Evolutionary conservation across 2,888 invertebrate genomes (phyloP).

Genomic region (Campoplex nolae): DNA sequence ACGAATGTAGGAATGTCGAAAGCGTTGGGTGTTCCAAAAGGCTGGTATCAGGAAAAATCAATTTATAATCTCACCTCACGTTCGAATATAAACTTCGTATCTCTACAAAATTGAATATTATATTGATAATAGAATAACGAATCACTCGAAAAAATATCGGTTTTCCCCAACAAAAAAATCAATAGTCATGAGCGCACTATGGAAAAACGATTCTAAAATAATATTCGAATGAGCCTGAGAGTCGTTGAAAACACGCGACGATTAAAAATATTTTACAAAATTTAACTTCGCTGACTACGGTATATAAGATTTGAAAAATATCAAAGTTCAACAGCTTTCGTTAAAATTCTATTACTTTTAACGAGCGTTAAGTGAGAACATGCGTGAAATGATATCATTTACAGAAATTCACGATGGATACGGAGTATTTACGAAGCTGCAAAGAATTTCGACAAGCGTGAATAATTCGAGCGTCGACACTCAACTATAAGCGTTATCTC

Average conservation of each 20-base stretch:
- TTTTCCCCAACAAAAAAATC: not conserved
- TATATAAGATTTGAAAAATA: not conserved
- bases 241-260: not conserved
- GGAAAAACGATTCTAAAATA: not conserved
- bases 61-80: not conserved
- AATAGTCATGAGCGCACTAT: not conserved
- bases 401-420: constrained; percentile 34
- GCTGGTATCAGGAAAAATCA: not conserved
- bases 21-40: not conserved
- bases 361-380: constrained; percentile 10
- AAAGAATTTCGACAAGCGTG: constrained; percentile 56
- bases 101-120: not conserved
- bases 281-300: not conserved
- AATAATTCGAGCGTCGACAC: constrained; percentile 56
- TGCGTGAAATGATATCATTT: constrained; percentile 49
- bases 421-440: constrained; percentile 44
- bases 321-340: not conserved
- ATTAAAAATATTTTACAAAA: not conserved
- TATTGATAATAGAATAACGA: not conserved
- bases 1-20: not conserved
- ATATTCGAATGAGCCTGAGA: not conserved
- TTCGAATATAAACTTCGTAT: not conserved
- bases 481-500: constrained; percentile 39
- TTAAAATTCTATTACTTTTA: not conserved
- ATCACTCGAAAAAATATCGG: not conserved